These are phyloP conservation scores for Luehdorfia chinensis DNA, from an alignment of 1,140 invertebrate genomes.

Conservation along the genomic window DNA sequence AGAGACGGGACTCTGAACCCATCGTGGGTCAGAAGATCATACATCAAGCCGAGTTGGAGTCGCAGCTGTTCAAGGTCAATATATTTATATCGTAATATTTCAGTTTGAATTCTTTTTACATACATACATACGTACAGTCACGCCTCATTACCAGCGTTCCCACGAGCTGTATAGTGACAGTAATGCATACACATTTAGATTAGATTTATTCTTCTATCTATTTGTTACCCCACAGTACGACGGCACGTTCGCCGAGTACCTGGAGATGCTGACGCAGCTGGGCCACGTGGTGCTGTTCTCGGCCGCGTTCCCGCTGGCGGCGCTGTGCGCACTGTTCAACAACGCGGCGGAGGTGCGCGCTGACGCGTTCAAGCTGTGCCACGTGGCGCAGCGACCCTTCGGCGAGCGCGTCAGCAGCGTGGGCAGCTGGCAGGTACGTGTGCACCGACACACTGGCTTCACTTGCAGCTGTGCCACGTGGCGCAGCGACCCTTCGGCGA, in stretches of 20 bases:
- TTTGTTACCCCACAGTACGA: too few species aligned
- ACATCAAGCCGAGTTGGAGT: slow-evolving; percentile 94
- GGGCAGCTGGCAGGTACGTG: slow-evolving; percentile 99
- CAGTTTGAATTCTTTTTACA: too few species aligned
- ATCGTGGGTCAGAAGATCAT: slow-evolving; percentile 80
- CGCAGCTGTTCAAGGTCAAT: slow-evolving; percentile 90
- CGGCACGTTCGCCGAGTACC: slow-evolving; percentile 96
- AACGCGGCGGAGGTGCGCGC: slow-evolving; percentile 96
- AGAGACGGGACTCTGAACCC: slow-evolving; percentile 51
- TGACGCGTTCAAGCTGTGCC: slow-evolving; percentile 97
- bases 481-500: too few species aligned
- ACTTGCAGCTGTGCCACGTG: too few species aligned
- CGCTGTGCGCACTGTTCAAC: slow-evolving; percentile 94
- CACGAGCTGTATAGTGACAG: too few species aligned
- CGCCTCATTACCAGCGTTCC: too few species aligned
- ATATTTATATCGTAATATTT: neutral
- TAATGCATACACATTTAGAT: too few species aligned
- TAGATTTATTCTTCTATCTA: too few species aligned
- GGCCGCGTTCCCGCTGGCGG: slow-evolving; percentile 96
- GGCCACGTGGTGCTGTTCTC: slow-evolving; percentile 98
- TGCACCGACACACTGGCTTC: too few species aligned
- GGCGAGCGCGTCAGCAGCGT: slow-evolving; percentile 94
- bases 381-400: slow-evolving; percentile 95
- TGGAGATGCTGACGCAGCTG: slow-evolving; percentile 98
- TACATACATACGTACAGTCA: too few species aligned